Conservation (phyloP, 2,113 vertebrate genomes). For the Chamaetylas fuelleborni region DNA sequence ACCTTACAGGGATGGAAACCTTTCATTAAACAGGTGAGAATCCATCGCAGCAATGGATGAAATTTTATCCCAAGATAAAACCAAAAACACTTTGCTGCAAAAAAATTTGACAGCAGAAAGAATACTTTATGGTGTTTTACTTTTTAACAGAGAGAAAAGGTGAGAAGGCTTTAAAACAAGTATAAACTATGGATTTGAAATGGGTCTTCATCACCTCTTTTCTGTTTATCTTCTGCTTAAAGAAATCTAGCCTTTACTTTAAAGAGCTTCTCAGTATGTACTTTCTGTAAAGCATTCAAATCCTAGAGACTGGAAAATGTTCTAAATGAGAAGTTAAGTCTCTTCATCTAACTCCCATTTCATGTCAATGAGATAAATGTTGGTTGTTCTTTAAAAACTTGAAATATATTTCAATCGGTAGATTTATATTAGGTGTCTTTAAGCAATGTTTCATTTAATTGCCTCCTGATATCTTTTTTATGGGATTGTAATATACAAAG, state of each 20-base stretch:
- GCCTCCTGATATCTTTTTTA: not conserved
- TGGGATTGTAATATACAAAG: not conserved
- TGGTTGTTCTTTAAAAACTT: not conserved
- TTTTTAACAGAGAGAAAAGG: not conserved
- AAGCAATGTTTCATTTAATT: slow-evolving; percentile 5
- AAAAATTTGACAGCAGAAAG: not conserved
- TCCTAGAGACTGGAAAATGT: not conserved
- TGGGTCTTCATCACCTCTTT: not conserved
- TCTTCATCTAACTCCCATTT: not conserved
- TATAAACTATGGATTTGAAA: not conserved
- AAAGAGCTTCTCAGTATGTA: not conserved
- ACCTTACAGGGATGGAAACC: not conserved
- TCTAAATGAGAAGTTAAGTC: not conserved
- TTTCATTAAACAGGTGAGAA: not conserved
- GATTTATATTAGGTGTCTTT: not conserved
- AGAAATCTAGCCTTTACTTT: not conserved
- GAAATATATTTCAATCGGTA: not conserved
- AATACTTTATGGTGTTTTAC: not conserved
- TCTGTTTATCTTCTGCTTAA: not conserved
- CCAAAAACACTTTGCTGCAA: not conserved
- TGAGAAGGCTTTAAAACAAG: not conserved
- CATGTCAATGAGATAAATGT: not conserved
- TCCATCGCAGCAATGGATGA: not conserved
- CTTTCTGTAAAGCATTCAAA: not conserved
- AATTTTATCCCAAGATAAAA: not conserved